phyloP scores from a whole-genome alignment of 2,113 vertebrate species.

The Chunga burmeisteri region DNA sequence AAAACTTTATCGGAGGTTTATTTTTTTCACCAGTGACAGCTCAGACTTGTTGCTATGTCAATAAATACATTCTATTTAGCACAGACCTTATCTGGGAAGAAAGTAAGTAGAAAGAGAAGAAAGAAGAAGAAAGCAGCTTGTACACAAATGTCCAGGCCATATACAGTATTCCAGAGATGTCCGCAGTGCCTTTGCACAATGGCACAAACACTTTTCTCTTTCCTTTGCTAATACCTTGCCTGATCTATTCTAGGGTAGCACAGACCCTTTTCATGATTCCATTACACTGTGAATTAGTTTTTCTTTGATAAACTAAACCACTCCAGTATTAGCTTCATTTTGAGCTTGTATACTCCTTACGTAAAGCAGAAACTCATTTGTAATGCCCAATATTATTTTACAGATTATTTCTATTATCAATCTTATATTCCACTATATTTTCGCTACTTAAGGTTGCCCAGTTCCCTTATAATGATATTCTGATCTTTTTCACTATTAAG shows the following conservation, averaged over 20 bases:
- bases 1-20: conserved; percentile 16
- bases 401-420: neutral
- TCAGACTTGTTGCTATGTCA: neutral
- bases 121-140: neutral
- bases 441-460: neutral
- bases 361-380: neutral
- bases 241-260: neutral
- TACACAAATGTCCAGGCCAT: neutral
- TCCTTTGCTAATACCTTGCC: neutral
- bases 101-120: neutral
- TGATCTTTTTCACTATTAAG: neutral
- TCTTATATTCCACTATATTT: neutral
- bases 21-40: neutral
- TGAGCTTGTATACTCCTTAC: neutral
- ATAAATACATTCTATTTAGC: neutral
- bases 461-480: neutral
- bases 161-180: neutral
- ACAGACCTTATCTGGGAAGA: neutral
- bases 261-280: neutral
- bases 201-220: neutral
- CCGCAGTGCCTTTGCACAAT: neutral
- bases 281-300: neutral
- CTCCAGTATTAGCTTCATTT: neutral
- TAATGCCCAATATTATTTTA: neutral
- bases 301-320: neutral